Percentiles rank a stretch among this genome's conserved stretches.
Conservation (phyloP, 2,797 vertebrate genomes). For the Protonibea diacanthus region DNA sequence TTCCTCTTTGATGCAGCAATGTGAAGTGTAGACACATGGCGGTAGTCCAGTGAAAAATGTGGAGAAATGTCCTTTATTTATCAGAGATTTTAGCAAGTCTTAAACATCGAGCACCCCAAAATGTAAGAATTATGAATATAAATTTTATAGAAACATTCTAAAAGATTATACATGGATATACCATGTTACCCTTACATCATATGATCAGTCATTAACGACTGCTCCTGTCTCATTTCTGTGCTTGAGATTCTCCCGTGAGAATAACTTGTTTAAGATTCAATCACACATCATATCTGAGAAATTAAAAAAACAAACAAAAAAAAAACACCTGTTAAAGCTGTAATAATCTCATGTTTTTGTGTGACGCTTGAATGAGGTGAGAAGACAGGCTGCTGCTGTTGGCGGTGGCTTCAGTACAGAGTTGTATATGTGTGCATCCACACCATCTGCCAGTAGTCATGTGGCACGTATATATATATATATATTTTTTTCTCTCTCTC, state of each 20-base stretch:
- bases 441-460: constrained; percentile 53
- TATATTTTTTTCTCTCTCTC: too few relatives aligned
- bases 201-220: too few relatives aligned
- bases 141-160: neutral
- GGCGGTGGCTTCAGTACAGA: neutral
- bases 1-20: neutral
- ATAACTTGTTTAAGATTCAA: neutral
- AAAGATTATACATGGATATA: neutral
- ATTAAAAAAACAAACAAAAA: neutral
- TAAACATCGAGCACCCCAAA: neutral
- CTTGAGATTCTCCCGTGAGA: neutral
- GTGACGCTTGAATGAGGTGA: constrained; percentile 9
- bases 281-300: neutral
- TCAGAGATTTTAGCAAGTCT: neutral
- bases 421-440: neutral
- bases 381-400: neutral
- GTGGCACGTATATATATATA: constrained; percentile 27
- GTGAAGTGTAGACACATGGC: neutral
- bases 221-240: too few relatives aligned
- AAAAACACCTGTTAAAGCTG: neutral
- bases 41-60: neutral
- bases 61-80: neutral
- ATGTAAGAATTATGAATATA: neutral
- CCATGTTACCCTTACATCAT: neutral
- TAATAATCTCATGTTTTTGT: neutral